Base-by-base conservation (phyloP, 2,113 vertebrate genomes). In the Uropsilus gracilis region DNA sequence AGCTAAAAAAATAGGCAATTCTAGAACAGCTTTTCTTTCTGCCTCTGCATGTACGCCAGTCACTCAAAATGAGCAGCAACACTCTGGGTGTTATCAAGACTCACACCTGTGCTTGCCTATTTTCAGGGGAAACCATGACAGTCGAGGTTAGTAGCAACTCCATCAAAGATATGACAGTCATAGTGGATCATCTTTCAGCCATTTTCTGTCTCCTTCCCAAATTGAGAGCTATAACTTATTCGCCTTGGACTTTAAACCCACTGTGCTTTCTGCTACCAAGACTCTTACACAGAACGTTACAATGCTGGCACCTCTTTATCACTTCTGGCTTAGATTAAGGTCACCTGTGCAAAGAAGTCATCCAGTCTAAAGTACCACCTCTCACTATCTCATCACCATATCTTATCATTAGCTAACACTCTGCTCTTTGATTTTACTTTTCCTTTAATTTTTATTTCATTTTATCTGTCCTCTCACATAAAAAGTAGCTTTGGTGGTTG, bases 221-320 rank as follows among this genome's bases (percentile, higher is more conserved):
- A 77, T 16, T 77, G 46, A 88, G 28, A 75, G 34, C 39, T 20
- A 34, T 39, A 76, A 80, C 34, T 37, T 37, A 13, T 34, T 39
- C 7, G 10, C 11, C 3, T n/a, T 17, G 6, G 68, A 10, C 82
- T 84, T 64, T 32, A 16, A n/a, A 64, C 61, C 11, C 61, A 37
- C 86, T 89, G 34, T 68, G 88, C 61, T 77, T 57, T 83, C 83
- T 78, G n/a, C 42, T 71, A 64, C 50, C 34, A 86, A 82, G 57
- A 18, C 46, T 69, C 10, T 64, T 39, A 5, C 30, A 28, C 55
- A 72, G 71, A 69, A 77, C 34, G 28, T 85, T 32, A 22, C 34
- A 64, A 37, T 2, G 12, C 18, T 55, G 37, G 17, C 42, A 82
- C 3, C 61, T 76, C 53, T 39, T 76, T n/a, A 59, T 37, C 50